Base-by-base conservation (phyloP, 2,113 vertebrate species). In the Chunga burmeisteri region DNA sequence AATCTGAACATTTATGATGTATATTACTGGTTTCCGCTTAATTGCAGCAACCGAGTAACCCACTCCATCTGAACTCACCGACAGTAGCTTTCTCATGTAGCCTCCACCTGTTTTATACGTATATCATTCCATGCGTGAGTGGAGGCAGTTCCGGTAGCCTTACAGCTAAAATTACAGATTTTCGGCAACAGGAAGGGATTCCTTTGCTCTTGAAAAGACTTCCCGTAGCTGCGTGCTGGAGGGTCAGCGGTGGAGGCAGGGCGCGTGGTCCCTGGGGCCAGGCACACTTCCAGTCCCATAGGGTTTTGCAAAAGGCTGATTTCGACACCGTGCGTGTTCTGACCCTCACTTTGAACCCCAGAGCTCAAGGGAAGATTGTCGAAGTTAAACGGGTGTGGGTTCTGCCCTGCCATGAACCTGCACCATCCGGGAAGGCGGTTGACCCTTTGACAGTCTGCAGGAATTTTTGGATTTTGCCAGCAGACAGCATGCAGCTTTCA, bases 261-360 rank as follows among this genome's bases (percentile, higher is more conserved):
- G 21, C 15, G 72, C 2, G 21, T 67, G 15, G 36, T 77, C 55
- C 77, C 11, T 19, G 7, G 50, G 9, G 7, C 46, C 25, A 66
- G 62, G 50, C 82, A 62, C 38, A 32, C 36, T 73, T 85, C 58
- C 70, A 74, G 61, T 46, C 16, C 34, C 25, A 5, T 10, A 36
- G 34, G 36, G 22, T 86, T 91, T 94, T 94, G 83, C 91, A 95
- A 94, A 91, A 91, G 73, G 7, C 68, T 58, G 56, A 81, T 95
- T 95, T 93, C 86, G 87, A 94, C 83, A 61, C 47, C 0, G 1
- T 30, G 19, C 16, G 4, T 66, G 47, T 86, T 63, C 82, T 86
- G 75, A 55, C 49, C 23, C 75, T 91, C 30, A 7, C 6, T 42
- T 81, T 49, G 85, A 86, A 59, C 27, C 25, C 49, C 40, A 52